A percentile compares a stretch with the other conserved stretches of the same genome.
These are phyloP conservation scores for Heterodera schachtii DNA, from an alignment of 1,140 invertebrate genomes.

Conservation along the genomic window DNA sequence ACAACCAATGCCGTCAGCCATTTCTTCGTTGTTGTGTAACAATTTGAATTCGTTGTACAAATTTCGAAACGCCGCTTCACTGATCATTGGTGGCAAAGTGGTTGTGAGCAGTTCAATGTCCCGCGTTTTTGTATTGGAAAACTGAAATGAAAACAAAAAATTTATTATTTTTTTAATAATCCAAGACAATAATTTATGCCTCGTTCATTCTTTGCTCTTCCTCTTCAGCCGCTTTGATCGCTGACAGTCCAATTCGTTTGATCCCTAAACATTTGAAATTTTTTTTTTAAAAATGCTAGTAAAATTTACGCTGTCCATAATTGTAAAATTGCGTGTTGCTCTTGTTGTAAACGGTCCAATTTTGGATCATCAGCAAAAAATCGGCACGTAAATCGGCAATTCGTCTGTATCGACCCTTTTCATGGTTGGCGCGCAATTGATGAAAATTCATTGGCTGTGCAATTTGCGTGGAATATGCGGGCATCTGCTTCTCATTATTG, in stretches of 20 bases:
- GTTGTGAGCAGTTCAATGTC: too few relatives aligned
- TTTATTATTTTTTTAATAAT: not conserved
- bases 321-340: slow-evolving; percentile 35
- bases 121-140: not conserved
- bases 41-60: too few relatives aligned
- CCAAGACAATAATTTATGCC: slow-evolving; percentile 12
- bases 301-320: slow-evolving; percentile 38
- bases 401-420: slow-evolving; percentile 41
- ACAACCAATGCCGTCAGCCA: too few relatives aligned
- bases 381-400: slow-evolving; percentile 39
- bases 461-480: slow-evolving; percentile 43
- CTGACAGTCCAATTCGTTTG: slow-evolving; percentile 31
- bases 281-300: not conserved
- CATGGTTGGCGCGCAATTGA: slow-evolving; percentile 32
- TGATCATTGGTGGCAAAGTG: too few relatives aligned
- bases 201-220: slow-evolving; percentile 34
- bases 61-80: too few relatives aligned
- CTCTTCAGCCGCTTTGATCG: slow-evolving; percentile 38
- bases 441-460: slow-evolving; percentile 44
- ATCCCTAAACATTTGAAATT: slow-evolving; percentile 17
- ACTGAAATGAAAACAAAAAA: slow-evolving; percentile 14
- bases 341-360: slow-evolving; percentile 46
- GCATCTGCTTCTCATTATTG: slow-evolving; percentile 47
- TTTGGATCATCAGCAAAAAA: slow-evolving; percentile 48
- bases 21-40: too few relatives aligned